Percentiles rank a stretch among this genome's conserved stretches.
Evolutionary conservation across 2,797 vertebrate genomes (phyloP).

Genomic region (Tragelaphus eurycerus): DNA sequence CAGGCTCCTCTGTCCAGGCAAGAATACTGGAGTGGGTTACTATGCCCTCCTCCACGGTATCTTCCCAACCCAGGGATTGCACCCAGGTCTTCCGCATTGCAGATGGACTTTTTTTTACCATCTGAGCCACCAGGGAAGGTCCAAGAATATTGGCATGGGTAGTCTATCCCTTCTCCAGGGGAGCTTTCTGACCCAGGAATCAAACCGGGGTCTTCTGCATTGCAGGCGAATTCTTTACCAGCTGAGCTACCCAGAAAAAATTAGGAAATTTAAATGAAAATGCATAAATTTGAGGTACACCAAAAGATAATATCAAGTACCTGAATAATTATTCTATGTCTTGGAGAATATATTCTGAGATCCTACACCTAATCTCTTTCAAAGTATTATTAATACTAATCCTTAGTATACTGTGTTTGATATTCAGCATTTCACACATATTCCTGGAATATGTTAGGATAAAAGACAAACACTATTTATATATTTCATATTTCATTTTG

Average conservation of each 20-base stretch:
- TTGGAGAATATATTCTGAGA: background rate
- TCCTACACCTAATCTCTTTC: background rate
- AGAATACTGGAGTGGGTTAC: background rate
- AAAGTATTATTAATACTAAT: constrained; percentile 4
- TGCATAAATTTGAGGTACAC: background rate
- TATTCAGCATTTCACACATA: background rate
- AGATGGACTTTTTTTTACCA: background rate
- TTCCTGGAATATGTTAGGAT: background rate
- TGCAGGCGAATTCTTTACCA: background rate
- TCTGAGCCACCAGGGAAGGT: background rate
- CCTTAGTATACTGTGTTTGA: background rate
- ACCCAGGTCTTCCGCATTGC: background rate
- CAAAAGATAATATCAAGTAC: background rate
- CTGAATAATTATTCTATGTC: background rate
- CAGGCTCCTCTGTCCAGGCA: background rate
- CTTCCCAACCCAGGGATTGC: background rate
- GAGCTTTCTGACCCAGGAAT: background rate
- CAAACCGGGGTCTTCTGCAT: background rate
- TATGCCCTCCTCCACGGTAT: background rate
- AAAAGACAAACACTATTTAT: background rate
- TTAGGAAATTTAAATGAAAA: background rate
- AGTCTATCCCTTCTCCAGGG: background rate
- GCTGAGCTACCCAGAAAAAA: background rate
- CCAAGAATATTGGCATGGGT: background rate
- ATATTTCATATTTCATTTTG: background rate